Evolutionary conservation across 1,140 invertebrate genomes (phyloP).

Genomic region (Diorhabda elongata): DNA sequence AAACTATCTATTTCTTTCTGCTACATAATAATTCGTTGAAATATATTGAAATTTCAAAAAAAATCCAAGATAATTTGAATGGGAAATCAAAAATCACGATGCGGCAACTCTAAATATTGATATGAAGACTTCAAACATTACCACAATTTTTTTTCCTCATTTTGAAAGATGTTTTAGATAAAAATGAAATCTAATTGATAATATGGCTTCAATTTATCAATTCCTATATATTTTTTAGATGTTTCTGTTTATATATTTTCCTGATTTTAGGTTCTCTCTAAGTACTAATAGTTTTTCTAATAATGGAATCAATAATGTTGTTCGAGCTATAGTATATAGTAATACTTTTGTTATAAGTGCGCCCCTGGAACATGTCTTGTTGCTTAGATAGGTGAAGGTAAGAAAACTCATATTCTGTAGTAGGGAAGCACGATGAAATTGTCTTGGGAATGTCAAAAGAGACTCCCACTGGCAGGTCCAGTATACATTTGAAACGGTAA

Average conservation of each 20-base stretch:
- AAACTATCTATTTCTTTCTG: too few species aligned
- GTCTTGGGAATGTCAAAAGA: not conserved
- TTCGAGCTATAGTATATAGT: too few species aligned
- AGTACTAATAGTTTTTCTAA: not conserved
- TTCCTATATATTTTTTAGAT: not conserved
- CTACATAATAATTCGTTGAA: too few species aligned
- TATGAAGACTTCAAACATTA: too few species aligned
- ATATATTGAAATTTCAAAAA: too few species aligned
- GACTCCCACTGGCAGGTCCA: not conserved
- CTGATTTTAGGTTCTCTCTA: not conserved
- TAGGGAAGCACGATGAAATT: not conserved
- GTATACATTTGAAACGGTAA: not conserved
- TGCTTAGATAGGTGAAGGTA: not conserved
- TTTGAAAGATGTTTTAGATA: too few species aligned
- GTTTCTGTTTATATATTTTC: not conserved
- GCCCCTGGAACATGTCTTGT: not conserved
- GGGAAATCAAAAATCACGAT: too few species aligned
- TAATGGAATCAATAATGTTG: not conserved
- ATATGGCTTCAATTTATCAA: not conserved
- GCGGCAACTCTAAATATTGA: too few species aligned
- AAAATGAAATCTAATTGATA: too few species aligned
- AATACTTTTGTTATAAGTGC: too few species aligned
- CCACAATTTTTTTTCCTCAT: too few species aligned
- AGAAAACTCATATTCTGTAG: not conserved
- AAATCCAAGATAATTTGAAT: too few species aligned